Evolutionary conservation across 1,140 invertebrate genomes (phyloP).

Genomic region (Eulimnadia texana): DNA sequence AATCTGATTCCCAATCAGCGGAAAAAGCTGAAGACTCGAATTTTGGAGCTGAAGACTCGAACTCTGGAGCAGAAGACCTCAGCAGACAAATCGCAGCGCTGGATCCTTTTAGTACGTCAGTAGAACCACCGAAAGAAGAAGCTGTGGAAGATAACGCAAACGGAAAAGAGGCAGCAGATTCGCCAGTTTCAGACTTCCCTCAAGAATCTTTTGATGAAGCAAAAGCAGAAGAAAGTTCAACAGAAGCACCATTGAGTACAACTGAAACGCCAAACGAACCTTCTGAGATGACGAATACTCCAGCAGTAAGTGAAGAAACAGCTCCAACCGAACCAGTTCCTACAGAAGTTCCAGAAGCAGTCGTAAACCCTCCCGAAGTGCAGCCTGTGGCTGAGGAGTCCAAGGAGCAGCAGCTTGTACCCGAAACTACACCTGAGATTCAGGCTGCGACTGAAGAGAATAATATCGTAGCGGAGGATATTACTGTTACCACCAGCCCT

Average conservation of each 20-base stretch:
- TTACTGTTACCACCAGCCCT: too few relatives aligned
- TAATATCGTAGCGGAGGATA: too few relatives aligned
- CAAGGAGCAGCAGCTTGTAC: background rate
- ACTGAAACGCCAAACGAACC: background rate
- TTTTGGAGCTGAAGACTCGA: background rate
- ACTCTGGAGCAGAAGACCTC: background rate
- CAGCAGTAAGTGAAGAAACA: background rate
- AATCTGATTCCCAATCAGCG: background rate
- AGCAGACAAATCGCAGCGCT: slow-evolving; percentile 10
- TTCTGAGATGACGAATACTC: too few relatives aligned
- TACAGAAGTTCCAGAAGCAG: background rate
- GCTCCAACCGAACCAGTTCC: background rate
- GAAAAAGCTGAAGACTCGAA: background rate
- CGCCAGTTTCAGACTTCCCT: background rate
- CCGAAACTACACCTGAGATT: background rate
- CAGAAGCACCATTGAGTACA: background rate
- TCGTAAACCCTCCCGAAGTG: background rate
- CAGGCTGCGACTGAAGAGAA: too few relatives aligned
- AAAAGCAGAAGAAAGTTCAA: background rate
- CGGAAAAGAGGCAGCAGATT: background rate
- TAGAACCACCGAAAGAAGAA: background rate
- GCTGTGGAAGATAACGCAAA: background rate
- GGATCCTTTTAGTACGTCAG: slow-evolving; percentile 5
- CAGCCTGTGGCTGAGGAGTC: background rate
- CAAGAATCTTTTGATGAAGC: background rate